Conservation (phyloP, 2,113 vertebrate genomes). For the Amblyopsis rosae region DNA sequence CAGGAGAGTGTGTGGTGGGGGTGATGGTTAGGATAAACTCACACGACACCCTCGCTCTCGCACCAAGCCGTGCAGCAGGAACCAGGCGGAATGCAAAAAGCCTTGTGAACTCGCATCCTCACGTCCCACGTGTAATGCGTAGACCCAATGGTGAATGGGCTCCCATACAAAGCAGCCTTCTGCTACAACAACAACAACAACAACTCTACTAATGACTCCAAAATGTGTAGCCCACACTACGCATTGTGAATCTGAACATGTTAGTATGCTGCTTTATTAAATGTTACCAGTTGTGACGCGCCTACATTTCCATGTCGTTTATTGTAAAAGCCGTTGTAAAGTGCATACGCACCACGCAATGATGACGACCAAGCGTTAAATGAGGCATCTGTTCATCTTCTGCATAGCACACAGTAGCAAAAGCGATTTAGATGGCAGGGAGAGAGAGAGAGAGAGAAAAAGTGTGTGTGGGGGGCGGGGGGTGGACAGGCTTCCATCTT, state of each 20-base stretch:
- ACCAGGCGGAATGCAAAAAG: too few species aligned
- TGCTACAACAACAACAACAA: too few species aligned
- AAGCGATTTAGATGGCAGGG: constrained; percentile 53
- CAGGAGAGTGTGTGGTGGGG: constrained; percentile 2
- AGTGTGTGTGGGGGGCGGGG: neutral
- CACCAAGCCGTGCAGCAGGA: neutral
- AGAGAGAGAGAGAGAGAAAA: constrained; percentile 14
- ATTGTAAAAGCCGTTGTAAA: constrained; percentile 27
- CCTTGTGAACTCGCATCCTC: too few species aligned
- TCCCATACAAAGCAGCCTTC: too few species aligned
- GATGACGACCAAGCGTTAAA: constrained; percentile 54
- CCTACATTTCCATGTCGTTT: constrained; percentile 13
- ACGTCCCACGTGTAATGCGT: too few species aligned
- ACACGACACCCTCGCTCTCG: neutral
- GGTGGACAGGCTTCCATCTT: constrained; percentile 39
- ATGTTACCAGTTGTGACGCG: constrained; percentile 18
- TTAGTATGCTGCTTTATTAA: constrained; percentile 12
- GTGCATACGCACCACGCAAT: constrained; percentile 39
- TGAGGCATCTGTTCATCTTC: constrained; percentile 71
- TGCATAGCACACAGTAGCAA: constrained; percentile 44
- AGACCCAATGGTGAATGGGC: too few species aligned
- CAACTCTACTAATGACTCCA: too few species aligned
- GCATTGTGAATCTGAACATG: neutral
- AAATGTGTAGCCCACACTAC: neutral
- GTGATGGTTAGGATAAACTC: too few species aligned